phyloP scores from a whole-genome alignment of 2,113 vertebrate species.

The Brevimyrus niger region DNA sequence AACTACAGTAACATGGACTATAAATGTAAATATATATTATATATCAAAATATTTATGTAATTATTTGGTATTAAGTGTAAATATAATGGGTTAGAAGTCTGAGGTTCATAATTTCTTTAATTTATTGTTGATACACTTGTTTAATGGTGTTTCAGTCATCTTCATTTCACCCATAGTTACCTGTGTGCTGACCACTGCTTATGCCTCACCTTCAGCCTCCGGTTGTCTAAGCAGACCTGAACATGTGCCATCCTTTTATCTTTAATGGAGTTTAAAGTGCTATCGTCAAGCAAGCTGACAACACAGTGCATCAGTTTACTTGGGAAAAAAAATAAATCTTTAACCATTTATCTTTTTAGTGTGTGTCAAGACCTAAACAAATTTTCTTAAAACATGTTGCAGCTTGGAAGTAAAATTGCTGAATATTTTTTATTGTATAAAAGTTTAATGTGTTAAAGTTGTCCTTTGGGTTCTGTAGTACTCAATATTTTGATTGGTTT shows the following conservation, averaged over 20 bases:
- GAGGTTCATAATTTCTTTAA: constrained; percentile 84
- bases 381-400: constrained; percentile 55
- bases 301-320: constrained; percentile 68
- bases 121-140: constrained; percentile 95
- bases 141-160: constrained; percentile 71
- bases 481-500: constrained; percentile 48
- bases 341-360: constrained; percentile 46
- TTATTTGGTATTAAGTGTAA: constrained; percentile 99
- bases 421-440: constrained; percentile 62
- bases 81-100: constrained; percentile 90
- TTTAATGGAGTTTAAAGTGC: constrained; percentile 60
- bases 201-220: neutral
- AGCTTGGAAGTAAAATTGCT: constrained; percentile 60
- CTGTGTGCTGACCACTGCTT: constrained; percentile 29
- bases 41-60: constrained; percentile 99
- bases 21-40: constrained; percentile 80
- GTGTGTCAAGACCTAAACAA: constrained; percentile 48
- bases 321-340: constrained; percentile 35
- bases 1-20: constrained; percentile 70
- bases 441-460: constrained; percentile 81
- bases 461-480: constrained; percentile 74
- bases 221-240: constrained; percentile 45
- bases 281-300: constrained; percentile 59
- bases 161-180: constrained; percentile 48
- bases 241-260: constrained; percentile 62